Conservation (phyloP, 37 sponge, comb jelly and placozoan genomes). For the Cladorhizidae sp. region DNA sequence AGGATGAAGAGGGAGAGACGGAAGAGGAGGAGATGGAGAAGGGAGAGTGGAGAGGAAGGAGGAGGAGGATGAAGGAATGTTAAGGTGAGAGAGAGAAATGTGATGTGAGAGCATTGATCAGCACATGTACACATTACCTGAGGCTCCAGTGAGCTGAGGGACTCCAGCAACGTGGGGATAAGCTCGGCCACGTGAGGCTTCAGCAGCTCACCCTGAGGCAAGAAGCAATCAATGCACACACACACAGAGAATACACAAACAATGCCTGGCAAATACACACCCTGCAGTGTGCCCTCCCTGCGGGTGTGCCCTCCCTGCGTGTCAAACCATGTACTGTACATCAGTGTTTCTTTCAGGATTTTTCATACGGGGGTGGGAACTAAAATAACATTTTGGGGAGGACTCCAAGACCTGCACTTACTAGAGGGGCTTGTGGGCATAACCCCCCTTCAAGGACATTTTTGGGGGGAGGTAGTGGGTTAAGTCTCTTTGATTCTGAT, state of each 20-base stretch:
- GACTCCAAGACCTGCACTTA: too few relatives aligned
- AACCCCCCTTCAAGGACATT: too few relatives aligned
- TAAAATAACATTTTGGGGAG: too few relatives aligned
- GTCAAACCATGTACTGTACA: not conserved
- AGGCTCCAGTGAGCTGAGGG: slow-evolving; percentile 79
- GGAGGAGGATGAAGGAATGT: not conserved
- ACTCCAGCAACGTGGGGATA: slow-evolving; percentile 69
- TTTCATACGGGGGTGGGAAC: too few relatives aligned
- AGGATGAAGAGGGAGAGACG: not conserved
- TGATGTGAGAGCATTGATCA: not conserved
- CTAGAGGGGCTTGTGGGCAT: too few relatives aligned
- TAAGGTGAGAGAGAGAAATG: not conserved
- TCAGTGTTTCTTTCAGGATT: too few relatives aligned
- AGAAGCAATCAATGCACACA: not conserved
- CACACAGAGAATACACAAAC: too few relatives aligned
- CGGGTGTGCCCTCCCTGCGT: too few relatives aligned
- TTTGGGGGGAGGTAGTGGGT: too few relatives aligned
- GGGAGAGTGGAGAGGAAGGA: not conserved
- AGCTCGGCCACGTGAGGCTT: slow-evolving; percentile 83
- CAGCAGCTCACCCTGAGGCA: slow-evolving; percentile 62
- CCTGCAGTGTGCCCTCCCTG: too few relatives aligned
- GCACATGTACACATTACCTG: slow-evolving; percentile 56
- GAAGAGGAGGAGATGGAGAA: not conserved
- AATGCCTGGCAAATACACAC: too few relatives aligned
- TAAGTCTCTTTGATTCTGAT: too few relatives aligned